A percentile compares a stretch with the other conserved stretches of the same genome.
These are phyloP conservation scores for Ciconia stormi DNA, from an alignment of 2,113 vertebrate genomes.

Conservation along the genomic window DNA sequence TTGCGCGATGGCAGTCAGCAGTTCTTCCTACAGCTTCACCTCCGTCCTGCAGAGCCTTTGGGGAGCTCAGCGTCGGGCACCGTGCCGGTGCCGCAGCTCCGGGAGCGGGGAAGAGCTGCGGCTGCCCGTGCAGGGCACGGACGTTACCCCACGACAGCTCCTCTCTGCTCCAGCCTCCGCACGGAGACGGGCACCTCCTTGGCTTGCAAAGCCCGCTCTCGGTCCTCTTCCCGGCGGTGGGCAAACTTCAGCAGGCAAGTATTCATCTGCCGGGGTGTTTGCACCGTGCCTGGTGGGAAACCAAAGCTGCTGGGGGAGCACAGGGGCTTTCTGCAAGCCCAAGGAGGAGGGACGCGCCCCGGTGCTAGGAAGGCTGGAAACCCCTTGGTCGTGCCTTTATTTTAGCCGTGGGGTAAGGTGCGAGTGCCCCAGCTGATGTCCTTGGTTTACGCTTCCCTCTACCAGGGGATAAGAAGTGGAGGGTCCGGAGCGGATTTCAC, in stretches of 20 bases:
- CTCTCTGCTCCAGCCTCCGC: neutral
- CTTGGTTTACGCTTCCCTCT: neutral
- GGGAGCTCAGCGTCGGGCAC: neutral
- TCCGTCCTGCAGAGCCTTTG: neutral
- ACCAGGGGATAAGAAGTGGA: neutral
- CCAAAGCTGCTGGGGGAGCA: neutral
- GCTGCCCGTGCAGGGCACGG: fast-evolving
- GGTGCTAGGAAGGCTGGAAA: neutral
- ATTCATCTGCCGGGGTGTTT: fast-evolving
- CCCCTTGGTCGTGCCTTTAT: neutral
- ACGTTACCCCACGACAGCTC: fast-evolving
- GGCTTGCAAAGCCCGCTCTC: fast-evolving
- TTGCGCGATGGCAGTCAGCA: neutral
- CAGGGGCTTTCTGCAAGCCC: neutral
- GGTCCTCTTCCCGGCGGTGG: fast-evolving
- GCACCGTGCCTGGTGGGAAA: fast-evolving
- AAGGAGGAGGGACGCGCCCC: fast-evolving
- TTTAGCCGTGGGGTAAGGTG: fast-evolving
- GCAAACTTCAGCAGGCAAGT: fast-evolving
- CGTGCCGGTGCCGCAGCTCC: fast-evolving
- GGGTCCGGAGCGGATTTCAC: neutral
- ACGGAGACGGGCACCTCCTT: fast-evolving
- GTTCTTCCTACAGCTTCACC: neutral
- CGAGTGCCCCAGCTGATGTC: fast-evolving
- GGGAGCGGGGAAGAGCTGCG: neutral